Conservation (phyloP, 2,888 invertebrate genomes). For the Auanema sp. region DNA sequence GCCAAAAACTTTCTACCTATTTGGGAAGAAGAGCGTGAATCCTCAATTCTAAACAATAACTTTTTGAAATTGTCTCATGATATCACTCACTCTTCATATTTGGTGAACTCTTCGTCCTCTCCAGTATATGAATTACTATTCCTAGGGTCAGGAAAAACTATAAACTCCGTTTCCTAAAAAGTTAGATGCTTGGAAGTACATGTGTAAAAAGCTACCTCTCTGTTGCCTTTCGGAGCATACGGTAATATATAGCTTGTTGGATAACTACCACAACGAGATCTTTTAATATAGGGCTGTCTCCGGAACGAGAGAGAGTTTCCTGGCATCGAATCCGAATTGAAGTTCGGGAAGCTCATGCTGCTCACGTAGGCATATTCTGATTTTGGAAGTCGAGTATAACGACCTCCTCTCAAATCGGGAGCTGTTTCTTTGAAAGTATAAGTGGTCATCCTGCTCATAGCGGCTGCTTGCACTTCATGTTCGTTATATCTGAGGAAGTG, state of each 20-base stretch:
- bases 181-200: background rate
- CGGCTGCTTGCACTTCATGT: constrained; percentile 36
- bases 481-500: constrained; percentile 42
- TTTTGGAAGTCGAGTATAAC: constrained; percentile 10
- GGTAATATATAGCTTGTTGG: constrained; percentile 36
- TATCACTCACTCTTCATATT: background rate
- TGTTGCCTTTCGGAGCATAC: constrained; percentile 28
- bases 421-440: constrained; percentile 49
- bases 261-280: constrained; percentile 23
- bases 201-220: constrained; percentile 6
- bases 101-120: constrained; percentile 3
- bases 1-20: too few relatives aligned
- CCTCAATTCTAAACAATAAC: too few relatives aligned
- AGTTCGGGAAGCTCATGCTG: background rate
- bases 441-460: constrained; percentile 39
- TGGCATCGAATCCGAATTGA: too few relatives aligned
- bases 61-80: too few relatives aligned
- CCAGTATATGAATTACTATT: background rate
- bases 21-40: too few relatives aligned
- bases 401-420: constrained; percentile 8
- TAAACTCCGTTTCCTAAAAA: constrained; percentile 32
- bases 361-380: constrained; percentile 10
- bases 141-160: constrained; percentile 20
- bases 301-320: constrained; percentile 12
- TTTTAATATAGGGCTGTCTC: constrained; percentile 45